phyloP scores from a whole-genome alignment of 2,797 vertebrate genomes.

The Cercopithecus hamlyni region DNA sequence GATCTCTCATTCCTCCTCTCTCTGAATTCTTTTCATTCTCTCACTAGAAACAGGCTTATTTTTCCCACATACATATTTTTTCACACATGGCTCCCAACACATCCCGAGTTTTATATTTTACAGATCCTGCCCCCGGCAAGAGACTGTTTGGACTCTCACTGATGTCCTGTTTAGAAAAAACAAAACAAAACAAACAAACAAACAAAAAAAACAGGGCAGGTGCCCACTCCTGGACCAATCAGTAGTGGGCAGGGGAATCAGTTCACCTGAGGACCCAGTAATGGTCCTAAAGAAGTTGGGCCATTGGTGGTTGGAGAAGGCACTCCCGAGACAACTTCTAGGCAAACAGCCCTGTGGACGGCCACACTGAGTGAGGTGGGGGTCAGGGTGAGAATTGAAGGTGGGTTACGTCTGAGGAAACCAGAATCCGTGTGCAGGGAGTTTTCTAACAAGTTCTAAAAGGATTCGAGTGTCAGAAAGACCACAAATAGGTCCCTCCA shows the following conservation, averaged over 20 bases:
- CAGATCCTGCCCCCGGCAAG: not conserved
- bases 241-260: not conserved
- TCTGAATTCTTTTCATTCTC: not conserved
- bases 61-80: not conserved
- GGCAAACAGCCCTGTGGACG: not conserved
- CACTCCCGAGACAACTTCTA: not conserved
- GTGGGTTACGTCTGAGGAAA: not conserved
- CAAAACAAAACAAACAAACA: not conserved
- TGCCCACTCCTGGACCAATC: not conserved
- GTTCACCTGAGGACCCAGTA: not conserved
- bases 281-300: not conserved
- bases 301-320: not conserved
- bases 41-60: not conserved
- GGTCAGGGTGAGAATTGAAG: rapidly evolving
- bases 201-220: not conserved
- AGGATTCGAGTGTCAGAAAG: not conserved
- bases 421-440: not conserved
- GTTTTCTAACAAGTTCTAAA: not conserved
- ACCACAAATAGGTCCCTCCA: not conserved
- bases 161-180: not conserved
- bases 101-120: not conserved
- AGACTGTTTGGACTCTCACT: not conserved
- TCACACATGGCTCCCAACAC: not conserved
- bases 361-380: not conserved
- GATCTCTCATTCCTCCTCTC: not conserved